Percentiles rank a stretch among this genome's conserved stretches.
These are phyloP conservation scores for Patella vulgata DNA, from an alignment of 1,140 invertebrate species.

Conservation along the genomic window DNA sequence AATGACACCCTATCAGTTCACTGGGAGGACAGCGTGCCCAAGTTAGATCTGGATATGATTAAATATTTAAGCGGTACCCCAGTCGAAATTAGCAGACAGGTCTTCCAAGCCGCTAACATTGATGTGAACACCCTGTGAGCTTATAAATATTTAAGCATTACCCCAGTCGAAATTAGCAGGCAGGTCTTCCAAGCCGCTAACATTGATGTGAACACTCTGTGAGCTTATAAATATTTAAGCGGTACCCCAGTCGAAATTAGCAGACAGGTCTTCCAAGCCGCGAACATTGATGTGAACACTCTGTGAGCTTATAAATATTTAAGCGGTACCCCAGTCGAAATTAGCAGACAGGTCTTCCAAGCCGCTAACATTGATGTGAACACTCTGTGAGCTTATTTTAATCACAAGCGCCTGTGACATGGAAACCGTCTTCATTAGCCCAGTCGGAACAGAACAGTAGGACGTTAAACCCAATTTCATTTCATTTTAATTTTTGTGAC, in stretches of 20 bases:
- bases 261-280: not conserved
- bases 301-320: conserved; percentile 1
- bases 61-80: not conserved
- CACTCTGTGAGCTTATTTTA: conserved; percentile 1
- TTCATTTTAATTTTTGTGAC: too few species aligned
- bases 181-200: not conserved
- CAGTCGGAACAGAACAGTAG: too few species aligned
- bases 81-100: not conserved
- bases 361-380: not conserved
- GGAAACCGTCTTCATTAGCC: too few species aligned
- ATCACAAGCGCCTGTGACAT: too few species aligned
- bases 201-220: conserved; percentile 1
- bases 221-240: conserved; percentile 1
- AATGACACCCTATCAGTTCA: conserved; percentile 7
- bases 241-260: not conserved
- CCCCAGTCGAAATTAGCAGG: not conserved
- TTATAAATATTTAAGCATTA: not conserved
- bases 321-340: not conserved
- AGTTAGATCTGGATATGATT: conserved; percentile 7
- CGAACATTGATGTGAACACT: not conserved
- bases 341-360: not conserved
- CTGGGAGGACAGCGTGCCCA: conserved; percentile 11
- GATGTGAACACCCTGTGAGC: conserved; percentile 1
- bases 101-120: not conserved
- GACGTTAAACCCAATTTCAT: too few species aligned